These are phyloP conservation scores for Drosophila nigricruria DNA, from an alignment of 2,888 invertebrate species.

Conservation along the genomic window DNA sequence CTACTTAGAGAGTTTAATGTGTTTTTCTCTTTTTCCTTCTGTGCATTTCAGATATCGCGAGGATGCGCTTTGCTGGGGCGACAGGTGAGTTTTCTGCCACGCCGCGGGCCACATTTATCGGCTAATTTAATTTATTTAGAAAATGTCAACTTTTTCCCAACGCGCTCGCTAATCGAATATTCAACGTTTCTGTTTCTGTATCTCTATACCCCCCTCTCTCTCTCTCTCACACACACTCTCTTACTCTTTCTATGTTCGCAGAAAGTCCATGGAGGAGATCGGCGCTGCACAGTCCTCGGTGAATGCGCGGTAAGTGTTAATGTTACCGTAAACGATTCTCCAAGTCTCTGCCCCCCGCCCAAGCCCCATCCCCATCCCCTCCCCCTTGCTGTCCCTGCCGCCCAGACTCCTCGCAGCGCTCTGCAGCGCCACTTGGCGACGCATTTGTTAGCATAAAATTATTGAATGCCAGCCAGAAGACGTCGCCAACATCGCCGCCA, in stretches of 20 bases:
- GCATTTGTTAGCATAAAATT: slow-evolving; percentile 85
- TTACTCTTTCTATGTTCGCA: slow-evolving; percentile 87
- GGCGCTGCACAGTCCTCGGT: slow-evolving; percentile 92
- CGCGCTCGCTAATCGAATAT: slow-evolving; percentile 71
- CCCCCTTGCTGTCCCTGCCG: background rate
- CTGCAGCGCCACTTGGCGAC: slow-evolving; percentile 74
- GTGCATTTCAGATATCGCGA: slow-evolving; percentile 93
- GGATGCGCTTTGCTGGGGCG: slow-evolving; percentile 95
- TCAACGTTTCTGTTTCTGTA: slow-evolving; percentile 56
- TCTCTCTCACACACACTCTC: slow-evolving; percentile 7
- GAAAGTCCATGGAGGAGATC: slow-evolving; percentile 94
- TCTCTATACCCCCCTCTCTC: slow-evolving; percentile 15
- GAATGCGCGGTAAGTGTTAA: slow-evolving; percentile 93
- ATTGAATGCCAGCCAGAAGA: slow-evolving; percentile 78
- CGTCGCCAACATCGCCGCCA: slow-evolving; percentile 70
- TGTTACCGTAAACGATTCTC: slow-evolving; percentile 77
- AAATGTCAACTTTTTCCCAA: slow-evolving; percentile 79
- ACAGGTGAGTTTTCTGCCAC: slow-evolving; percentile 89
- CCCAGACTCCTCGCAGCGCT: slow-evolving; percentile 8
- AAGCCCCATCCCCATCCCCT: slow-evolving; percentile 5
- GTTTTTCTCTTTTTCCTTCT: slow-evolving; percentile 69
- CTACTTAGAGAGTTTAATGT: slow-evolving; percentile 1
- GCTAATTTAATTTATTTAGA: slow-evolving; percentile 84
- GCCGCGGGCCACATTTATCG: slow-evolving; percentile 80
- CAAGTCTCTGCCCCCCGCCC: slow-evolving; percentile 25